Evolutionary conservation across 1,140 invertebrate genomes (phyloP).

Genomic region (Brachionus manjavacas): DNA sequence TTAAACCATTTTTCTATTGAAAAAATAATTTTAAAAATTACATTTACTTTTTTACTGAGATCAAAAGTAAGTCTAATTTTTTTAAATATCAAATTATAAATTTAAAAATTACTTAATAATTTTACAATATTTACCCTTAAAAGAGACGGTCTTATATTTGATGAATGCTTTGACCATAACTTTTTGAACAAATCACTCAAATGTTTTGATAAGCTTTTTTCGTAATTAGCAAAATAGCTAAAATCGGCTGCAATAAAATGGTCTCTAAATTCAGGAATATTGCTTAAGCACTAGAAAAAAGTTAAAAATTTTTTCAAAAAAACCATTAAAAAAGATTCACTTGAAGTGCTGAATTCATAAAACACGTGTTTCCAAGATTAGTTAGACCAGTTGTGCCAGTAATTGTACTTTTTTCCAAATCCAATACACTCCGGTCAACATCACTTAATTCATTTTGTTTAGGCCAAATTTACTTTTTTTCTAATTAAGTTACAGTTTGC

Average conservation of each 20-base stretch:
- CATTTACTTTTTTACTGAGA: too few species aligned
- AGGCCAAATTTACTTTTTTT: not conserved
- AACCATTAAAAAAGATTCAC: not conserved
- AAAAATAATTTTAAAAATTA: too few species aligned
- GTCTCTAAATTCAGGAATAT: not conserved
- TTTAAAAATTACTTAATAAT: not conserved
- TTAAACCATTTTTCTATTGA: too few species aligned
- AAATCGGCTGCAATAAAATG: not conserved
- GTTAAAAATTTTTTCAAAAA: not conserved
- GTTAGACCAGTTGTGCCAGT: not conserved
- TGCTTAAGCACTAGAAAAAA: not conserved
- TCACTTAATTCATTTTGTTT: too few species aligned
- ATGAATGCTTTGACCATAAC: not conserved
- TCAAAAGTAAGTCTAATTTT: not conserved
- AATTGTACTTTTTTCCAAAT: not conserved
- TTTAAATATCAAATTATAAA: not conserved
- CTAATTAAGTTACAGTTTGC: not conserved
- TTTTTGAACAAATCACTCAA: not conserved
- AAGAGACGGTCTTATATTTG: not conserved
- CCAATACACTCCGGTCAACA: not conserved
- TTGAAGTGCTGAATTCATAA: constrained; percentile 9
- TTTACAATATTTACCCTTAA: not conserved
- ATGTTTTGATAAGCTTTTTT: not conserved
- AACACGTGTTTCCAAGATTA: constrained; percentile 17
- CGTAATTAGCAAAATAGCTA: not conserved